Conservation (phyloP, 2,113 vertebrate species). For the Psittacula cyanocephala region DNA sequence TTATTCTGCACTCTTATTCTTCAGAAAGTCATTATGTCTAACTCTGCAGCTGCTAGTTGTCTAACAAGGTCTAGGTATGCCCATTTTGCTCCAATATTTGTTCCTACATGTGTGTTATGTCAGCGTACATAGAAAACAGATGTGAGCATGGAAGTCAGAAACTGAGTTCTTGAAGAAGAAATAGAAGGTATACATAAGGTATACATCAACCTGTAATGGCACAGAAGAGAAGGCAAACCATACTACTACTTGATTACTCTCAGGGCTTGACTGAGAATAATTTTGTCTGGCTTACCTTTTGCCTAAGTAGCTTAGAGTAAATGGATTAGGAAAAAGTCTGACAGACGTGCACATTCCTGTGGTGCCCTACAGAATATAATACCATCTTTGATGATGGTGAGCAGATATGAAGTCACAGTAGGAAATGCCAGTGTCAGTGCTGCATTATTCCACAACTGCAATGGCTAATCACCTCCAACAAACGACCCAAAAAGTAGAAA, state of each 20-base stretch:
- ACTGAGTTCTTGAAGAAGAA: background rate
- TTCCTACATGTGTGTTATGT: background rate
- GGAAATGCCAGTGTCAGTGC: rapidly evolving
- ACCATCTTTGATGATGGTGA: background rate
- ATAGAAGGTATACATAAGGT: background rate
- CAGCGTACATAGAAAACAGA: background rate
- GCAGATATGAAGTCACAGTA: background rate
- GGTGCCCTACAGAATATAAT: background rate
- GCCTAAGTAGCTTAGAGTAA: background rate
- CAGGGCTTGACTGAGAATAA: background rate
- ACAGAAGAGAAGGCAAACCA: background rate
- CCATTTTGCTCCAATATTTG: background rate
- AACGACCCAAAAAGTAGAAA: background rate
- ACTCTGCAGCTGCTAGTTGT: background rate
- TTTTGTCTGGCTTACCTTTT: background rate
- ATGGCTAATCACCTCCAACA: background rate
- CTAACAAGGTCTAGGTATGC: background rate
- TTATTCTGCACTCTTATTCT: background rate
- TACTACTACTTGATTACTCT: background rate
- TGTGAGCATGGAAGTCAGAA: background rate
- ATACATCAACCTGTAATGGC: rapidly evolving
- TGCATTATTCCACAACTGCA: background rate
- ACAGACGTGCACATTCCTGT: background rate
- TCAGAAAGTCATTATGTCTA: background rate
- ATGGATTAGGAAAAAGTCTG: background rate